These are phyloP conservation scores for Sclerurus mexicanus DNA, from an alignment of 2,113 vertebrate genomes.

Conservation along the genomic window DNA sequence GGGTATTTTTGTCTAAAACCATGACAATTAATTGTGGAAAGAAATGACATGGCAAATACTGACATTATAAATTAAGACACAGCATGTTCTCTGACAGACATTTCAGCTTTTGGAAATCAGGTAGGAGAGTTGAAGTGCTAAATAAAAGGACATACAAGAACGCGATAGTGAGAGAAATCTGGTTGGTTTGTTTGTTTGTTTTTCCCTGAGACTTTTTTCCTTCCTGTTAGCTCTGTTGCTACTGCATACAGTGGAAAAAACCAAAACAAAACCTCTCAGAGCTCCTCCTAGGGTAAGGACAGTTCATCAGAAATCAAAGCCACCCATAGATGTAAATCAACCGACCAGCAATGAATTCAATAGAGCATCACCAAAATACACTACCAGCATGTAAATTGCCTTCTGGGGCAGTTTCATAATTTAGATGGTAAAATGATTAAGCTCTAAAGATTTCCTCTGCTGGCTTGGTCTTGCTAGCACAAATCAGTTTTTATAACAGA, in stretches of 20 bases:
- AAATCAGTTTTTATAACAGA: neutral
- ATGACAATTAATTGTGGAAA: conserved; percentile 32
- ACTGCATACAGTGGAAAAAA: neutral
- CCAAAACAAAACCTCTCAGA: neutral
- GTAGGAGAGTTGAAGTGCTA: neutral
- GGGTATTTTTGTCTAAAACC: neutral
- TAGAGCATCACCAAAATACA: neutral
- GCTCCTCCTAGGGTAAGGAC: neutral
- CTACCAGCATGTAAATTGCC: neutral
- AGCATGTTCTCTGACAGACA: neutral
- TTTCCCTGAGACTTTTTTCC: neutral
- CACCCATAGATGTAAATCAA: neutral
- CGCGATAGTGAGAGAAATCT: neutral
- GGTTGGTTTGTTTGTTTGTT: neutral
- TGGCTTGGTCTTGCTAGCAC: neutral
- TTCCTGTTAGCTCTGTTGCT: neutral
- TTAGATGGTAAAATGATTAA: neutral
- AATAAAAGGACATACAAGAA: neutral
- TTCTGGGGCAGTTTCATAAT: neutral
- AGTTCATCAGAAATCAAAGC: neutral
- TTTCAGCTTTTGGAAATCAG: neutral
- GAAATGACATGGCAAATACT: conserved; percentile 28
- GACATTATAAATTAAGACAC: conserved; percentile 66
- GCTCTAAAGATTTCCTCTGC: neutral
- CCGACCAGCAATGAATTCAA: neutral